Conservation (phyloP, 2,797 vertebrate genomes). For the Phalanger gymnotis region DNA sequence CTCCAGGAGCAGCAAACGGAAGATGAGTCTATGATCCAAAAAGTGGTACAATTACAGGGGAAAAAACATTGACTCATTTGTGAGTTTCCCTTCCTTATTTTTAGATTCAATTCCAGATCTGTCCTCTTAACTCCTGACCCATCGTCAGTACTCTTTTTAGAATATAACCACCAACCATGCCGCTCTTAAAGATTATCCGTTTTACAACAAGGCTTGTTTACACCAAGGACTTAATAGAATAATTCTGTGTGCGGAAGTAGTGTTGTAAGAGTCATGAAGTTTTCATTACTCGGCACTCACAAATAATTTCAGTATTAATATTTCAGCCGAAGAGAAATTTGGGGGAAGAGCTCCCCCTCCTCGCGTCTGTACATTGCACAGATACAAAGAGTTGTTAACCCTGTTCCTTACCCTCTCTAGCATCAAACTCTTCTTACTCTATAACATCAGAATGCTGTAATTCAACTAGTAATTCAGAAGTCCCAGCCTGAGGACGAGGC, state of each 20-base stretch:
- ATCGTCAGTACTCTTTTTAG: conserved; percentile 95
- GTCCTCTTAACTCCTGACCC: conserved; percentile 92
- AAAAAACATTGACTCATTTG: conserved; percentile 95
- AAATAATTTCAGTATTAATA: conserved; percentile 96
- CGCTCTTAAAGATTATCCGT: conserved; percentile 92
- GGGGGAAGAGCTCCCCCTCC: conserved; percentile 93
- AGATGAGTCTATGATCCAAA: conserved; percentile 94
- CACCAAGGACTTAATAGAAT: conserved; percentile 94
- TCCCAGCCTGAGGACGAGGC: conserved; percentile 94
- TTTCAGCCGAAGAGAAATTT: conserved; percentile 93
- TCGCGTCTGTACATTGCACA: conserved; percentile 92
- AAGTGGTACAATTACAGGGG: conserved; percentile 91
- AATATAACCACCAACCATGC: conserved; percentile 94
- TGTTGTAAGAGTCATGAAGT: conserved; percentile 94
- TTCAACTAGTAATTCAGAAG: conserved; percentile 94
- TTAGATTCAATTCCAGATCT: conserved; percentile 93
- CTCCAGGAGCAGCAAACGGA: conserved; percentile 92
- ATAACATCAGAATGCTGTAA: conserved; percentile 97
- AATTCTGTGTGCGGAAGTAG: conserved; percentile 91
- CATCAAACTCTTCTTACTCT: conserved; percentile 97
- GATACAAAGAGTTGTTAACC: conserved; percentile 95
- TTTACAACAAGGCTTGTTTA: conserved; percentile 94
- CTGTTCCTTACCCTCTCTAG: conserved; percentile 95
- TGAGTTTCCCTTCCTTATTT: conserved; percentile 95
- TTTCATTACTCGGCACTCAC: conserved; percentile 95